A percentile compares a stretch with the other conserved stretches of the same genome.
Evolutionary conservation across 1,140 invertebrate genomes (phyloP).

Genomic region (Drosophila melanogaster): Release_6_plus_ISO1_MT NT_037436.4:1084501-1085000

Average conservation of each 20-base stretch:
- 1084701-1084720: constrained; percentile 61
- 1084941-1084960: constrained; percentile 2
- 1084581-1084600: too few relatives aligned
- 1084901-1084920: constrained; percentile 77
- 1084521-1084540: too few relatives aligned
- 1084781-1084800: constrained; percentile 80
- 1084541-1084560: too few relatives aligned
- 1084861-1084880: constrained; percentile 62
- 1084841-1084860: constrained; percentile 83
- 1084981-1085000: constrained; percentile 58
- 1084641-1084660: constrained; percentile 43
- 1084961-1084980: constrained; percentile 73
- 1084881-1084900: constrained; percentile 78
- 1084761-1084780: constrained; percentile 83
- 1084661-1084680: constrained; percentile 29
- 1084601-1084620: not conserved
- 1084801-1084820: constrained; percentile 36
- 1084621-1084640: constrained; percentile 15
- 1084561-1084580: too few relatives aligned
- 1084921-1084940: constrained; percentile 56
- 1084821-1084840: constrained; percentile 65
- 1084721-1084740: constrained; percentile 82
- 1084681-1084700: constrained; percentile 53
- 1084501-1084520: too few relatives aligned
- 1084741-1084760: constrained; percentile 83